A percentile compares a stretch with the other conserved stretches of the same genome.
Evolutionary conservation across 2,113 vertebrate genomes (phyloP).

Genomic region (Periophthalmus modestus): DNA sequence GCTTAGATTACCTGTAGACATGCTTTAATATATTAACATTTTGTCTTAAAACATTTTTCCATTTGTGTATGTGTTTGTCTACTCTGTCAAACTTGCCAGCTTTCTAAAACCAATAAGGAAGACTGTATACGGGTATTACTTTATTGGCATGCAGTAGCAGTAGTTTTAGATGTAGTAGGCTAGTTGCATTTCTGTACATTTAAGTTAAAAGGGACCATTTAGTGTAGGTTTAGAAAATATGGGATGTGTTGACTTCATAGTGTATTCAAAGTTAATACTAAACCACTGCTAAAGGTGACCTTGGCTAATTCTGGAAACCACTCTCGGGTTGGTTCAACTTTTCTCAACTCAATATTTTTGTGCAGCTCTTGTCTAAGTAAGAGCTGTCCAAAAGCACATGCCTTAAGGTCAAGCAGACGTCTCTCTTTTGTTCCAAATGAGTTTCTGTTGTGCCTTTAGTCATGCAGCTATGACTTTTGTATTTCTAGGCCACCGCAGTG

Average conservation of each 20-base stretch:
- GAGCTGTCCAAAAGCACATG: not conserved
- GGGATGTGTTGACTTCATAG: not conserved
- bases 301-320: not conserved
- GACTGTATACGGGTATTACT: slow-evolving; percentile 4
- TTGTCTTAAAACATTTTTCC: slow-evolving; percentile 40
- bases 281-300: not conserved
- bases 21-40: slow-evolving; percentile 34
- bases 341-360: not conserved
- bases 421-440: slow-evolving; percentile 3
- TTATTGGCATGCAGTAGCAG: not conserved
- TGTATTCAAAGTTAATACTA: not conserved
- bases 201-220: not conserved
- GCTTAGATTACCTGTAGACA: slow-evolving; percentile 31
- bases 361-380: not conserved
- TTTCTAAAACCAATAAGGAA: slow-evolving; percentile 25
- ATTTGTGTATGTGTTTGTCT: slow-evolving; percentile 29
- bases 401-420: slow-evolving; percentile 2
- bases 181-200: not conserved
- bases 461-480: not conserved
- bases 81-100: slow-evolving; percentile 38
- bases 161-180: not conserved
- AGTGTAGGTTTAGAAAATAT: not conserved
- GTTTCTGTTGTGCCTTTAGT: slow-evolving; percentile 7
- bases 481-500: not conserved
- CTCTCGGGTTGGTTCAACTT: not conserved